These are phyloP conservation scores for Melanotaenia trifasciata DNA, from an alignment of 2,797 vertebrate genomes.

Conservation along the genomic window DNA sequence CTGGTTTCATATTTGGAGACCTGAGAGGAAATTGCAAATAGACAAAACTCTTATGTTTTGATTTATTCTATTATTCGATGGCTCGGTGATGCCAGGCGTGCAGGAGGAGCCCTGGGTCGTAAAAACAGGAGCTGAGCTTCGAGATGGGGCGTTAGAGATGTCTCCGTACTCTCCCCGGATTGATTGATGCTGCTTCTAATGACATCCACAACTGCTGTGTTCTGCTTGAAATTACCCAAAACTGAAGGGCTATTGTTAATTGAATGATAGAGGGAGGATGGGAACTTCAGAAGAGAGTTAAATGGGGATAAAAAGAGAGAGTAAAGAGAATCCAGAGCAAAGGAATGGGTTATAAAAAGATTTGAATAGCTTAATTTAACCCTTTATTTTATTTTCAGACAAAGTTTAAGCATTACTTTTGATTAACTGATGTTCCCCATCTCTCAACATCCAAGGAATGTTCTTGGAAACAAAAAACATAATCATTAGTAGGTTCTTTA, in stretches of 20 bases:
- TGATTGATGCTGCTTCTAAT: constrained; percentile 90
- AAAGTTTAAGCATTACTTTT: not conserved
- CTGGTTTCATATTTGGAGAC: constrained; percentile 94
- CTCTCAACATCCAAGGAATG: not conserved
- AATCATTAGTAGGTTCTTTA: not conserved
- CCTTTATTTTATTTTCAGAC: not conserved
- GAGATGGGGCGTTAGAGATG: constrained; percentile 69
- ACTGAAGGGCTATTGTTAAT: constrained; percentile 79
- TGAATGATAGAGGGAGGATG: constrained; percentile 60
- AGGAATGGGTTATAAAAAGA: constrained; percentile 16
- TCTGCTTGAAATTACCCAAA: constrained; percentile 88
- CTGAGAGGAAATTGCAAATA: constrained; percentile 96
- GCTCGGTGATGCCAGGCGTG: constrained; percentile 88
- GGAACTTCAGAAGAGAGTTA: constrained; percentile 2
- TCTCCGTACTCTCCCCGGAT: constrained; percentile 80
- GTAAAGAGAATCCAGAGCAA: constrained; percentile 13
- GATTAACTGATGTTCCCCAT: not conserved
- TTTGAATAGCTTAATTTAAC: not conserved
- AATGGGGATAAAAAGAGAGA: constrained; percentile 25
- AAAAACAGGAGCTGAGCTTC: constrained; percentile 76
- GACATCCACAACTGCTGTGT: constrained; percentile 86
- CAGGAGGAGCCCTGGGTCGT: constrained; percentile 87
- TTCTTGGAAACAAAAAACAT: not conserved
- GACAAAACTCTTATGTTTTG: constrained; percentile 97
- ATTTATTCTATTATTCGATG: constrained; percentile 95